Conservation (phyloP, 2,113 vertebrate genomes). For the Brienomyrus brachyistius region DNA sequence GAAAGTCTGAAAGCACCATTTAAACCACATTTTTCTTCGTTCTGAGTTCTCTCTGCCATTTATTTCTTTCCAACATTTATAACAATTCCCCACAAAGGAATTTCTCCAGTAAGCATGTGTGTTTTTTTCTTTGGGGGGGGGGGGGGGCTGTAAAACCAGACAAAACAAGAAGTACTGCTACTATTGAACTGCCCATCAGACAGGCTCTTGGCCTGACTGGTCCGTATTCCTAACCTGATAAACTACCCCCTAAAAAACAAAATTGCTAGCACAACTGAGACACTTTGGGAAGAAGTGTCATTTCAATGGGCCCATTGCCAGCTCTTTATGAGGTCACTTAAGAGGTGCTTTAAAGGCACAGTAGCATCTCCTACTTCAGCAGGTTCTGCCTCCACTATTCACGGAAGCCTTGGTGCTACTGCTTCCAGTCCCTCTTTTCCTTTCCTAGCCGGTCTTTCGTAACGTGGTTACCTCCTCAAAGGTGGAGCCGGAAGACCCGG, state of each 20-base stretch:
- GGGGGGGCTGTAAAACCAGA: not conserved
- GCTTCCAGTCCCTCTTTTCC: not conserved
- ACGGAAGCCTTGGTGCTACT: not conserved
- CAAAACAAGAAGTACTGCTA: not conserved
- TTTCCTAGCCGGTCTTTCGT: not conserved
- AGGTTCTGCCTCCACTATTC: not conserved
- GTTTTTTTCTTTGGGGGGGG: not conserved
- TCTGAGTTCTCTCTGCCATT: not conserved
- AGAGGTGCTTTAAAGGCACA: not conserved
- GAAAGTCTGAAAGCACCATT: not conserved
- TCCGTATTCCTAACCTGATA: not conserved
- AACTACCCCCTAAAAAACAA: not conserved
- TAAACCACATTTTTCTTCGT: not conserved
- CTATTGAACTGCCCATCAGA: not conserved
- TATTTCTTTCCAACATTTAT: not conserved
- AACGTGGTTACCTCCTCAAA: slow-evolving; percentile 60
- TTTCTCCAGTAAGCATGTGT: not conserved
- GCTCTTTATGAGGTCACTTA: not conserved
- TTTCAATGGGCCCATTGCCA: not conserved
- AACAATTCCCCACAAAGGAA: not conserved
- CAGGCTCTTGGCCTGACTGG: not conserved
- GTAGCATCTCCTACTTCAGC: not conserved
- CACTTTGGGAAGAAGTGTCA: not conserved
- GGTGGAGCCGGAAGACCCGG: slow-evolving; percentile 54
- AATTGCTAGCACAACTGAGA: not conserved